phyloP scores from a whole-genome alignment of 92 coral and sea anemone species.

The Meandrina meandrites region DNA sequence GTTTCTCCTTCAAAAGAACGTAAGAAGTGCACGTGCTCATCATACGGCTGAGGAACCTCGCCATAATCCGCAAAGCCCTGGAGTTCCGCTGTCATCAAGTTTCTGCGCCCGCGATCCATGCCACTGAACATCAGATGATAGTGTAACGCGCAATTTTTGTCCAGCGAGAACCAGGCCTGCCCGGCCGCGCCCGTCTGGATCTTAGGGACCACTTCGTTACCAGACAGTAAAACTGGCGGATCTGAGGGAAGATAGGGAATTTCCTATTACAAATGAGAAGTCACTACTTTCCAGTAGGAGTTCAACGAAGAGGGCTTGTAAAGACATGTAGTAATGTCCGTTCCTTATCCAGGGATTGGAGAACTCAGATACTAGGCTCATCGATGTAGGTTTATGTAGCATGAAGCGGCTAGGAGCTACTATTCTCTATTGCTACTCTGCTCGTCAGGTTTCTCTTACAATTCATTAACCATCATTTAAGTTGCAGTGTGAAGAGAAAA shows the following conservation, averaged over 20 bases:
- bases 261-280: no score
- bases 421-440: no score
- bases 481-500: no score
- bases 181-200: constrained; percentile 89
- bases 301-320: no score
- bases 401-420: no score
- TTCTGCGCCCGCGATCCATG: constrained; percentile 66
- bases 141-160: constrained; percentile 76
- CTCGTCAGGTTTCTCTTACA: no score
- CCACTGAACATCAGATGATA: constrained; percentile 72
- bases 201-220: constrained; percentile 89
- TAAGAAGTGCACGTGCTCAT: constrained; percentile 59
- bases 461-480: no score
- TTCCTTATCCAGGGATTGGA: no score
- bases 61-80: constrained; percentile 78
- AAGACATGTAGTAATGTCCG: no score
- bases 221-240: constrained; percentile 68
- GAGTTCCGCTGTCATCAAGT: constrained; percentile 77
- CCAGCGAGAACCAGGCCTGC: constrained; percentile 86
- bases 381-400: no score
- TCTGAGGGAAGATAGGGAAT: constrained; percentile 24
- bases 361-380: no score
- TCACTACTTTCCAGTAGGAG: no score
- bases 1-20: constrained; percentile 65
- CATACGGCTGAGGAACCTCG: constrained; percentile 66